phyloP scores from a whole-genome alignment of 2,797 vertebrate genomes.

The Acropternis orthonyx region DNA sequence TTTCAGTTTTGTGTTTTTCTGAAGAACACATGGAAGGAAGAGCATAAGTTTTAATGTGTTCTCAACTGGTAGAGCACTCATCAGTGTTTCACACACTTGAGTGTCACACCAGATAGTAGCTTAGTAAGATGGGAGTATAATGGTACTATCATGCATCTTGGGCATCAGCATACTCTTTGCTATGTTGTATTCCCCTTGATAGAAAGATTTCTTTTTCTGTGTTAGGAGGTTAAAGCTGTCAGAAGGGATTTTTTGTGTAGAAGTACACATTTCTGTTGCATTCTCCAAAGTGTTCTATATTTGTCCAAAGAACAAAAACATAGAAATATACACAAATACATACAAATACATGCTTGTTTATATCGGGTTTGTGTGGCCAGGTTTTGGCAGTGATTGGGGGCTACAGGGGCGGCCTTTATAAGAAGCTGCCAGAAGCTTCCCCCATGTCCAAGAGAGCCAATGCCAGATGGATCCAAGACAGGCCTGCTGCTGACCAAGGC shows the following conservation, averaged over 20 bases:
- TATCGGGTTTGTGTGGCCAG: background rate
- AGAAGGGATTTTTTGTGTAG: background rate
- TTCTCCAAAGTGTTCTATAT: background rate
- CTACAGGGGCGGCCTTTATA: background rate
- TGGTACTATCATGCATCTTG: background rate
- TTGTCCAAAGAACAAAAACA: background rate
- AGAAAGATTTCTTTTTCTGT: background rate
- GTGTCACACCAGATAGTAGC: background rate
- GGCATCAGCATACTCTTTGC: background rate
- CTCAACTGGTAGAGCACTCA: background rate
- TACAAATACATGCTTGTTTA: background rate
- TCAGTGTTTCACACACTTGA: background rate
- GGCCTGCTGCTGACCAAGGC: accelerated
- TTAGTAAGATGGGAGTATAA: background rate
- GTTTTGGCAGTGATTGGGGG: background rate
- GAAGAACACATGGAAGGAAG: background rate
- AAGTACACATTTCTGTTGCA: background rate
- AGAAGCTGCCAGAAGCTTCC: background rate
- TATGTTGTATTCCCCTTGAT: background rate
- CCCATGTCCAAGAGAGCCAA: background rate
- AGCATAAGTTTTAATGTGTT: background rate
- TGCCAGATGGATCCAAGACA: background rate
- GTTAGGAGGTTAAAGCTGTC: background rate
- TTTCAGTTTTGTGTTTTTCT: background rate
- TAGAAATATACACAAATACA: background rate